A percentile compares a stretch with the other conserved stretches of the same genome.
Evolutionary conservation across 2,797 vertebrate genomes (phyloP).

Genomic region (Amazona ochrocephala): DNA sequence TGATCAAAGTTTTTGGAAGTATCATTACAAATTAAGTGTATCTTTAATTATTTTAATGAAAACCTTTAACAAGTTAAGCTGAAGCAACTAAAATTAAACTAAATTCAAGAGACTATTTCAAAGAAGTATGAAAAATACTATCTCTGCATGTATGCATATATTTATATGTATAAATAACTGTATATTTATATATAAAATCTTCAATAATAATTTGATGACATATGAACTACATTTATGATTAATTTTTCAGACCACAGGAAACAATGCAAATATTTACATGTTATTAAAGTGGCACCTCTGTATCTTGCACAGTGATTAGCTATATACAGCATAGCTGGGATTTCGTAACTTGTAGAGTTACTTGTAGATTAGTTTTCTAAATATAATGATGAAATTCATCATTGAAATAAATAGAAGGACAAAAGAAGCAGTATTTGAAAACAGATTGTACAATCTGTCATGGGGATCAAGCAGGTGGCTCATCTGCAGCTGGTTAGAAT

Average conservation of each 20-base stretch:
- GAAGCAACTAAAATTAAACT: not conserved
- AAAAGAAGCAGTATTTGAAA: not conserved
- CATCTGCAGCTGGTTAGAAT: not conserved
- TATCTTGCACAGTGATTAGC: not conserved
- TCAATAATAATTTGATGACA: not conserved
- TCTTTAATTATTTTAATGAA: not conserved
- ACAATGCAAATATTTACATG: not conserved
- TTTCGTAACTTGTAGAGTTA: not conserved
- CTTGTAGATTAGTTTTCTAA: not conserved
- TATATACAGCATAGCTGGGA: not conserved
- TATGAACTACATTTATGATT: not conserved
- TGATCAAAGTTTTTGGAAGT: not conserved
- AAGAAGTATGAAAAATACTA: not conserved
- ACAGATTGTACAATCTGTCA: not conserved
- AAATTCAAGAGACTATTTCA: not conserved
- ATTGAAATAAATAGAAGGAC: not conserved
- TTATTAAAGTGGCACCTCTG: not conserved
- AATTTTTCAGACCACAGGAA: not conserved
- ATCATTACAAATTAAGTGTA: not conserved
- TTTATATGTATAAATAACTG: not conserved
- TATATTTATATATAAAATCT: not conserved
- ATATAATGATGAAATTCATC: not conserved
- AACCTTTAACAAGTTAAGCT: not conserved
- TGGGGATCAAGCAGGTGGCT: not conserved
- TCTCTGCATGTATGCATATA: accelerated